phyloP scores from a whole-genome alignment of 2,797 vertebrate genomes.

The Karalla daura region DNA sequence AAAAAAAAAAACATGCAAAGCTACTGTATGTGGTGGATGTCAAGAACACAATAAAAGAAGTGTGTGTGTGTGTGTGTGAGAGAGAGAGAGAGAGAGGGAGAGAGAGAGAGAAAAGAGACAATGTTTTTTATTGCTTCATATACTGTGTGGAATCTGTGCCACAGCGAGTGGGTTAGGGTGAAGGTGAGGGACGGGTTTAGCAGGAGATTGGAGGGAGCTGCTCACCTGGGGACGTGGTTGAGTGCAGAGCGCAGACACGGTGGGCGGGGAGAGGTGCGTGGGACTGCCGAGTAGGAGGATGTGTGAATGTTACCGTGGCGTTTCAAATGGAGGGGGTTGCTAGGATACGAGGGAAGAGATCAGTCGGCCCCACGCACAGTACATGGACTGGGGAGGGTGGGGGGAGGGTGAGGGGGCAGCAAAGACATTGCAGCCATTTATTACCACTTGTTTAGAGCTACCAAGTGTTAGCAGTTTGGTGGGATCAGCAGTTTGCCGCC shows the following conservation, averaged over 20 bases:
- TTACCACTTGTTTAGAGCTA: constrained; percentile 60
- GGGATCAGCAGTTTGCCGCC: constrained; percentile 42
- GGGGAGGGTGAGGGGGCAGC: constrained; percentile 60
- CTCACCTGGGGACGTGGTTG: constrained; percentile 74
- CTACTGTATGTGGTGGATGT: too few relatives aligned
- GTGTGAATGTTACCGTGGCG: constrained; percentile 64
- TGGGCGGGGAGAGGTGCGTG: constrained; percentile 47
- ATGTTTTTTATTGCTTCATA: constrained; percentile 37
- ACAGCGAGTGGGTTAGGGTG: constrained; percentile 54
- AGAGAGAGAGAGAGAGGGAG: constrained; percentile 5
- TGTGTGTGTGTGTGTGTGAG: too few relatives aligned
- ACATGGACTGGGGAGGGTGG: constrained; percentile 55
- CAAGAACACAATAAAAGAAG: too few relatives aligned
- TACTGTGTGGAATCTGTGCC: constrained; percentile 6
- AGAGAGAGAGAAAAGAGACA: neutral
- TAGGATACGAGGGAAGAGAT: constrained; percentile 79
- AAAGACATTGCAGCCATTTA: constrained; percentile 59
- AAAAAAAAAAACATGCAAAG: too few relatives aligned
- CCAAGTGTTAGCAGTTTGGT: constrained; percentile 27
- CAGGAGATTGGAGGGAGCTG: constrained; percentile 49
- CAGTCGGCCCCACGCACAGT: constrained; percentile 41
- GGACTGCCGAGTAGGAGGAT: constrained; percentile 66
- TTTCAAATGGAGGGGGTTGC: constrained; percentile 80
- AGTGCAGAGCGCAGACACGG: constrained; percentile 64
- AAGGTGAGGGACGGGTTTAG: constrained; percentile 55